Evolutionary conservation across 2,113 vertebrate genomes (phyloP).

Genomic region (Pelmatolapia mariae): DNA sequence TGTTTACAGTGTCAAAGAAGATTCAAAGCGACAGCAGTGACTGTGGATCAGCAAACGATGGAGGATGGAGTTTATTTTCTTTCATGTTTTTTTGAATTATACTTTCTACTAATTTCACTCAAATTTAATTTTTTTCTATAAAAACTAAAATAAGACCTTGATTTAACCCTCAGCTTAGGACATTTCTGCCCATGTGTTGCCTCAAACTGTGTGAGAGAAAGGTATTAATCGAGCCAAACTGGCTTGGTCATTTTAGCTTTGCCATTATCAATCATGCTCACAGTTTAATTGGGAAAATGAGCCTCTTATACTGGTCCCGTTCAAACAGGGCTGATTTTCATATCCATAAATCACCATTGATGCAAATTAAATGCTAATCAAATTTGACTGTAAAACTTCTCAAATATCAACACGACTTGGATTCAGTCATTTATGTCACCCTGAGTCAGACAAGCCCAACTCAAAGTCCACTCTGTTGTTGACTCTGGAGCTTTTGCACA

Average conservation of each 20-base stretch:
- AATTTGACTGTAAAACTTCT: neutral
- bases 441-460: neutral
- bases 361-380: neutral
- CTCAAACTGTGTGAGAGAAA: neutral
- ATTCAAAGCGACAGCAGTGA: neutral
- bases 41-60: neutral
- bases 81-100: neutral
- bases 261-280: neutral
- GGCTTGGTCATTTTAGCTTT: neutral
- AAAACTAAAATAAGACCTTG: neutral
- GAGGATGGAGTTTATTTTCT: neutral
- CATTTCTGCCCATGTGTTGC: neutral
- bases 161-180: neutral
- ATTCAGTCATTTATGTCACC: neutral
- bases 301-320: neutral
- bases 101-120: neutral
- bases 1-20: neutral
- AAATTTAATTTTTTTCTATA: neutral
- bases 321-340: neutral
- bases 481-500: neutral
- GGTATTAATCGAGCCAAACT: neutral
- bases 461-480: neutral
- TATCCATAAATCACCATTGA: accelerated
- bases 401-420: neutral
- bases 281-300: neutral